Percentiles rank a stretch among this genome's conserved stretches.
Evolutionary conservation across 2,888 invertebrate species (phyloP).

Genomic region (Meandrusa payeni): DNA sequence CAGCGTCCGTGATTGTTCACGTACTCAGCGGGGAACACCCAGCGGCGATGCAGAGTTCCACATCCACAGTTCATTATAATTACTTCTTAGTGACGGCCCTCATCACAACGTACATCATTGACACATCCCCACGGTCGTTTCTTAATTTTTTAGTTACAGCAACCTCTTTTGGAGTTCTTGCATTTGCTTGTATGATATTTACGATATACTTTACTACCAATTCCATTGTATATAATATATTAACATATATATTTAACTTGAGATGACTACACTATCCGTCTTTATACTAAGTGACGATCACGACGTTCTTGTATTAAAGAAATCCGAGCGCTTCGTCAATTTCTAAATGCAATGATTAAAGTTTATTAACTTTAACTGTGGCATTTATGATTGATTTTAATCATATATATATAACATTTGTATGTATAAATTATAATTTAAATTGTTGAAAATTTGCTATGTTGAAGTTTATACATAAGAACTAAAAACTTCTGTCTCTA

Average conservation of each 20-base stretch:
- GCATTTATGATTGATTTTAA: no score
- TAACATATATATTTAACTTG: not conserved
- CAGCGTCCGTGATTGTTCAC: constrained; percentile 91
- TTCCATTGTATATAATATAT: constrained; percentile 12
- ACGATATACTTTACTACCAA: constrained; percentile 9
- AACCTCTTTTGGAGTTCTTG: constrained; percentile 17
- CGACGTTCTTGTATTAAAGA: not conserved
- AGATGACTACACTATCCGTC: constrained; percentile 22
- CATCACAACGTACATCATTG: constrained; percentile 48
- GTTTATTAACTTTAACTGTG: no score
- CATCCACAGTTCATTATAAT: constrained; percentile 56
- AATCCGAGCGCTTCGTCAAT: constrained; percentile 1
- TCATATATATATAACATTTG: no score
- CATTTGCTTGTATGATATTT: constrained; percentile 13
- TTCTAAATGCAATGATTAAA: not conserved
- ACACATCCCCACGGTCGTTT: constrained; percentile 33
- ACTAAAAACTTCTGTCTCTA: no score
- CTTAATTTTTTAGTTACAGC: constrained; percentile 20
- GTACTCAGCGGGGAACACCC: constrained; percentile 89
- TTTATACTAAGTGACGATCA: not conserved
- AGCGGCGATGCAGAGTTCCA: constrained; percentile 83
- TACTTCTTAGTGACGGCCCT: constrained; percentile 53
- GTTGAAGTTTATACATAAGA: no score
- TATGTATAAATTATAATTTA: no score
- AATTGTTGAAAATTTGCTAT: no score